Percentiles rank a stretch among this genome's conserved stretches.
Conservation (phyloP, 2,888 invertebrate genomes). For the Chouioia cunea region DNA sequence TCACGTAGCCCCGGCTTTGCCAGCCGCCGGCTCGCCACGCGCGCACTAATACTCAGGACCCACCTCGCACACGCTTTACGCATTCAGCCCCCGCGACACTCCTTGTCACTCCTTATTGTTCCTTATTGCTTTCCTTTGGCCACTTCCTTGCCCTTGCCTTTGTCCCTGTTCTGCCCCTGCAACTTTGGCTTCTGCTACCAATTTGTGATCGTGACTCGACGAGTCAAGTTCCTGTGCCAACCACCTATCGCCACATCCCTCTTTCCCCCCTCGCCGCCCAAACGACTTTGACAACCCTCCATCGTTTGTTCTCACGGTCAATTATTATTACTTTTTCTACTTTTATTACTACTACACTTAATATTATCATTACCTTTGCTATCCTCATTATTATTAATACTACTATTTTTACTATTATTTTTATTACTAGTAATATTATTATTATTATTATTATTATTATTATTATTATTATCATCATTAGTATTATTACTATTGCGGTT, state of each 20-base stretch:
- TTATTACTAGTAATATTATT: neutral
- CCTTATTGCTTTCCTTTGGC: conserved; percentile 57
- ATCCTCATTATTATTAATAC: conserved; percentile 44
- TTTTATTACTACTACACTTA: no score
- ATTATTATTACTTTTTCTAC: no score
- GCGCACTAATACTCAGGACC: conserved; percentile 70
- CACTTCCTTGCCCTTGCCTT: conserved; percentile 53
- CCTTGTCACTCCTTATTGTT: no score
- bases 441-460: neutral
- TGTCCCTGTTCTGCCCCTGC: conserved; percentile 3
- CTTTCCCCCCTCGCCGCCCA: no score
- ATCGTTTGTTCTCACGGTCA: no score
- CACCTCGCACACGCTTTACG: conserved; percentile 45
- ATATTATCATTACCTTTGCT: conserved; percentile 42
- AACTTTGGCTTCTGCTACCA: conserved; percentile 39
- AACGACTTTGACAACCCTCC: no score
- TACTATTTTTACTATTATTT: conserved; percentile 8
- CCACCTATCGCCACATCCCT: conserved; percentile 56
- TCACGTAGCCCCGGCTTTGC: conserved; percentile 68
- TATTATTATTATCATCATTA: conserved; percentile 10
- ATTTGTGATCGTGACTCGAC: conserved; percentile 67
- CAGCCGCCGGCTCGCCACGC: conserved; percentile 54
- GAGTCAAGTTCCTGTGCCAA: conserved; percentile 70
- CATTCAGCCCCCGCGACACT: no score
- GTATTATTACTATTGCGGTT: conserved; percentile 43